Percentiles rank a stretch among this genome's conserved stretches.
Conservation (phyloP, 2,888 invertebrate species). For the Shargacucullia verbasci region DNA sequence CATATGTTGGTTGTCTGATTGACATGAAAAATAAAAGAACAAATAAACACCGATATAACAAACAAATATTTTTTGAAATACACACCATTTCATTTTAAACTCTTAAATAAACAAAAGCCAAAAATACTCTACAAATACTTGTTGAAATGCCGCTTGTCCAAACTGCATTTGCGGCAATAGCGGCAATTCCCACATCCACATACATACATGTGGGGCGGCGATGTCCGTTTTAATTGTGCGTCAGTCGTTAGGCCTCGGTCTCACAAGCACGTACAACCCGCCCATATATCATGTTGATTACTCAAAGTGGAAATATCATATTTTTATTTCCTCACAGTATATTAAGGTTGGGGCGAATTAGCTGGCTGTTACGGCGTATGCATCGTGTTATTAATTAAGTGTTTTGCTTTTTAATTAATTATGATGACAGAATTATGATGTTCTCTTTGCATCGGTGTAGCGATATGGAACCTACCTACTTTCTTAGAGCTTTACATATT, state of each 20-base stretch:
- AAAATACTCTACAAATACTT: constrained; percentile 23
- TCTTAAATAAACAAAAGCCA: constrained; percentile 21
- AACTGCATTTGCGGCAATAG: constrained; percentile 53
- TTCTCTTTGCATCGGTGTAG: background rate
- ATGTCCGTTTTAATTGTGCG: constrained; percentile 75
- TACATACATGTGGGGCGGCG: constrained; percentile 30
- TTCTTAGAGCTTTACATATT: too few species aligned
- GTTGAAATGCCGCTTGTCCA: constrained; percentile 44
- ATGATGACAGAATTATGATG: background rate
- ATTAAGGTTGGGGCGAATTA: constrained; percentile 58
- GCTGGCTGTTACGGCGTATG: constrained; percentile 35
- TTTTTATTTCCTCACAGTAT: constrained; percentile 65
- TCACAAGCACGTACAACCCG: constrained; percentile 66
- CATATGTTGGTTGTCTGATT: too few species aligned
- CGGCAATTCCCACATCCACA: constrained; percentile 41
- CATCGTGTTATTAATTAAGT: constrained; percentile 25
- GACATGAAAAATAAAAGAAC: too few species aligned
- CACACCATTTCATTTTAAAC: background rate
- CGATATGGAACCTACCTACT: too few species aligned
- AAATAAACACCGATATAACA: background rate
- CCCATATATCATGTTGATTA: constrained; percentile 76
- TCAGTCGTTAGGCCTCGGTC: constrained; percentile 68
- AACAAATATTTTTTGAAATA: background rate
- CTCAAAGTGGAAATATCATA: constrained; percentile 74
- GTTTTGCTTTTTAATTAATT: constrained; percentile 25